Conservation (phyloP, 1,140 invertebrate genomes). For the Magallana gigas region DNA sequence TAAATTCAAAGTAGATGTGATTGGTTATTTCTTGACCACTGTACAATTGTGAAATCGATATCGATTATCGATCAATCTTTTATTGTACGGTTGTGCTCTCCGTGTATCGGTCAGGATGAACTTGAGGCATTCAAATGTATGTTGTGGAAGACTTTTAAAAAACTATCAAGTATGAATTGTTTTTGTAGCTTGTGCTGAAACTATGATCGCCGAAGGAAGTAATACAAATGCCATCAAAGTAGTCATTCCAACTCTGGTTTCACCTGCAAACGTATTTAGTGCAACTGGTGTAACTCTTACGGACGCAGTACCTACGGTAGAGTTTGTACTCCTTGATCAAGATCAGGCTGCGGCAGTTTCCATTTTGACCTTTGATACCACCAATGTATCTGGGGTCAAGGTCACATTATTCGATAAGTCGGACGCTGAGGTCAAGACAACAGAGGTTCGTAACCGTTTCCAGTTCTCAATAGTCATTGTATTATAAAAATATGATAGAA, state of each 20-base stretch:
- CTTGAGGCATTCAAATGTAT: no score
- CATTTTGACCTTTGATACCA: not conserved
- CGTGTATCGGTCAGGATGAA: no score
- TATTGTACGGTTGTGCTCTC: no score
- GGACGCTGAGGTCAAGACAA: not conserved
- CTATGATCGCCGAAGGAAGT: not conserved
- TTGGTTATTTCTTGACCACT: no score
- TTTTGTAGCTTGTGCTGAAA: not conserved
- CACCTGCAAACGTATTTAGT: not conserved
- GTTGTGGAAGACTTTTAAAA: no score
- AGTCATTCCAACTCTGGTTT: not conserved
- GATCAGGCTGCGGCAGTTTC: not conserved
- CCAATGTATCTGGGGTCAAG: not conserved
- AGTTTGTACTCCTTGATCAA: not conserved
- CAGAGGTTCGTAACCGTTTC: not conserved
- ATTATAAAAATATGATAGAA: no score
- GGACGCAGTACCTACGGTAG: not conserved
- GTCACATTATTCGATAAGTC: not conserved
- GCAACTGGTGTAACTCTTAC: not conserved
- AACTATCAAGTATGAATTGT: no score
- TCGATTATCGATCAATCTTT: no score
- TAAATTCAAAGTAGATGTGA: no score
- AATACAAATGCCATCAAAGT: not conserved
- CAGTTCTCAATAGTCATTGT: no score
- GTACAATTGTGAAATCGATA: no score